Percentiles rank a stretch among this genome's conserved stretches.
phyloP scores from a whole-genome alignment of 2,797 vertebrate species.

The Pipistrellus pipistrellus region DNA sequence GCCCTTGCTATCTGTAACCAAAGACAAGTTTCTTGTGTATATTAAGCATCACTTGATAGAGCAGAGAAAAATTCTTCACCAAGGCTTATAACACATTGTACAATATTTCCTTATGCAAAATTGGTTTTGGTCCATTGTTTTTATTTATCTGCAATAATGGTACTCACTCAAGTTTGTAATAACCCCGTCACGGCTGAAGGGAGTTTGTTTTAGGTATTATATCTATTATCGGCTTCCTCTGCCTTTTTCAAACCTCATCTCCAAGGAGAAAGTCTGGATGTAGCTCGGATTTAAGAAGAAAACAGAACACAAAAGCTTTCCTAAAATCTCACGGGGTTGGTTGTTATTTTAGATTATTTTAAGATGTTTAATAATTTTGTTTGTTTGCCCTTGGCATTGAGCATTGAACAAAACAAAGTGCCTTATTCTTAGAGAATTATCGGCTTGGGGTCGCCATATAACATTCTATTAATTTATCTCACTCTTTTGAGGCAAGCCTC shows the following conservation, averaged over 20 bases:
- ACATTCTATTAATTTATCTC: conserved; percentile 58
- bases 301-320: conserved; percentile 47
- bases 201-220: conserved; percentile 91
- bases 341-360: conserved; percentile 78
- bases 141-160: conserved; percentile 92
- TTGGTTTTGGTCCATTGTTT: conserved; percentile 92
- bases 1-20: conserved; percentile 66
- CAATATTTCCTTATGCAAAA: conserved; percentile 90
- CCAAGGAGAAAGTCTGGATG: conserved; percentile 87
- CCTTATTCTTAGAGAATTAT: conserved; percentile 67
- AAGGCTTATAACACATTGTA: conserved; percentile 88
- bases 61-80: conserved; percentile 88
- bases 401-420: conserved; percentile 48
- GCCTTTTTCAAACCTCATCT: conserved; percentile 87
- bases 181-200: conserved; percentile 90
- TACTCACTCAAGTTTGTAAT: conserved; percentile 92
- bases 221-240: conserved; percentile 64
- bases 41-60: conserved; percentile 86
- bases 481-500: conserved; percentile 55
- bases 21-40: conserved; percentile 76
- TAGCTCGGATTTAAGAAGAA: conserved; percentile 84
- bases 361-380: conserved; percentile 83
- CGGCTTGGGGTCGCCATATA: neutral
- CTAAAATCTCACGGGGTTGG: conserved; percentile 73
- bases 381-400: conserved; percentile 84